phyloP scores from a whole-genome alignment of 2,797 vertebrate genomes.

The Eulemur coronatus region DNA sequence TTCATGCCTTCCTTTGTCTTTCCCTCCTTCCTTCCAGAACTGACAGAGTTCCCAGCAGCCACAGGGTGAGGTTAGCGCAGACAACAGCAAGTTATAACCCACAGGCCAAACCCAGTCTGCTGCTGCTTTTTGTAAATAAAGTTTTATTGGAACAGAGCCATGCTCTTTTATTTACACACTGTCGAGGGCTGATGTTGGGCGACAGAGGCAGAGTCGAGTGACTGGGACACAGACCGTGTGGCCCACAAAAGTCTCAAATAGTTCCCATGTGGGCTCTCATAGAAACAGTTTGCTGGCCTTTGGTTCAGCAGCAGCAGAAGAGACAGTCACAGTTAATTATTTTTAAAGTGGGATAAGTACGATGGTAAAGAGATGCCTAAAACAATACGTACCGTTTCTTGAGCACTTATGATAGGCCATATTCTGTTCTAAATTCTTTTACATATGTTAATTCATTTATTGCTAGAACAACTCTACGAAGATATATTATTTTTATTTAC shows the following conservation, averaged over 20 bases:
- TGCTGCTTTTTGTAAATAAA: conserved; percentile 23
- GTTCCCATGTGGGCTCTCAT: not conserved
- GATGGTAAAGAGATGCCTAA: not conserved
- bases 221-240: not conserved
- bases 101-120: not conserved
- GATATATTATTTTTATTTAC: not conserved
- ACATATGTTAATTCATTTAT: not conserved
- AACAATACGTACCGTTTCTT: not conserved
- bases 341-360: not conserved
- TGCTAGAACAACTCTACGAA: not conserved
- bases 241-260: not conserved
- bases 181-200: not conserved
- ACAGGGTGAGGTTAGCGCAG: not conserved
- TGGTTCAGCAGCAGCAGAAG: not conserved
- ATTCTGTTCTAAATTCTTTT: not conserved
- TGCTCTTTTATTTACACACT: not conserved
- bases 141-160: not conserved
- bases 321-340: not conserved
- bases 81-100: not conserved
- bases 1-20: not conserved
- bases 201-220: not conserved
- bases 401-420: not conserved
- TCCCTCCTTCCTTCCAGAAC: not conserved
- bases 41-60: no score
- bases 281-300: not conserved